A percentile compares a stretch with the other conserved stretches of the same genome.
These are phyloP conservation scores for Agrochola lychnidis DNA, from an alignment of 2,888 invertebrate genomes.

Conservation along the genomic window DNA sequence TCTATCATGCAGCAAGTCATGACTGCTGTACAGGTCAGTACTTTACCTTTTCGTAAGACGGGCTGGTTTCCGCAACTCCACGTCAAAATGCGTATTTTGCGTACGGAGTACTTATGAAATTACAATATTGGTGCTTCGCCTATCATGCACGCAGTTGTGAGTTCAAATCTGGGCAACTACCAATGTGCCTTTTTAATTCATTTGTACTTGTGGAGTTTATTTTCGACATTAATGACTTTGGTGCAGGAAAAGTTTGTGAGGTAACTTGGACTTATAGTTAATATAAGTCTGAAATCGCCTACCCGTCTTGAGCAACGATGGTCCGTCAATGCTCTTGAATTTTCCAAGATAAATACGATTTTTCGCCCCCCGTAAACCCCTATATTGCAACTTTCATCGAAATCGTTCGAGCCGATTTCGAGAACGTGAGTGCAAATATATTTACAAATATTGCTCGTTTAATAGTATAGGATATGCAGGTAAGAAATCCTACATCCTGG, in stretches of 20 bases:
- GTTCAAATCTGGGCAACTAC: background rate
- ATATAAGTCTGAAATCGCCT: too few relatives aligned
- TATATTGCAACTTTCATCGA: too few relatives aligned
- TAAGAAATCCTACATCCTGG: too few relatives aligned
- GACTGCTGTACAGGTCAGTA: conserved; percentile 93
- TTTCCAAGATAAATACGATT: too few relatives aligned
- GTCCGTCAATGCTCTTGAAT: too few relatives aligned
- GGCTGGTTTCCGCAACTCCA: background rate
- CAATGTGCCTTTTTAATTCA: background rate
- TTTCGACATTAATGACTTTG: background rate
- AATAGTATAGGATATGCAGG: too few relatives aligned
- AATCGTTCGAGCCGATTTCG: too few relatives aligned
- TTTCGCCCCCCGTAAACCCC: too few relatives aligned
- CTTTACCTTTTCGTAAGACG: background rate
- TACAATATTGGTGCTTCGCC: background rate
- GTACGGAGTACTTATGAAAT: background rate
- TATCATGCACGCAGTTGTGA: background rate
- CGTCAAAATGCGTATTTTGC: background rate
- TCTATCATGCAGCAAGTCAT: conserved; percentile 96
- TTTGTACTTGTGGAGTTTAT: background rate
- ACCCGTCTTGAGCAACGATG: background rate
- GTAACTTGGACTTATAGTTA: background rate
- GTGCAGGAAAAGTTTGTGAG: background rate
- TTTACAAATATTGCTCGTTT: too few relatives aligned
- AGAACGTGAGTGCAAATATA: too few relatives aligned